Evolutionary conservation across 2,888 invertebrate genomes (phyloP).

Genomic region (Ennomos fuscantarius): DNA sequence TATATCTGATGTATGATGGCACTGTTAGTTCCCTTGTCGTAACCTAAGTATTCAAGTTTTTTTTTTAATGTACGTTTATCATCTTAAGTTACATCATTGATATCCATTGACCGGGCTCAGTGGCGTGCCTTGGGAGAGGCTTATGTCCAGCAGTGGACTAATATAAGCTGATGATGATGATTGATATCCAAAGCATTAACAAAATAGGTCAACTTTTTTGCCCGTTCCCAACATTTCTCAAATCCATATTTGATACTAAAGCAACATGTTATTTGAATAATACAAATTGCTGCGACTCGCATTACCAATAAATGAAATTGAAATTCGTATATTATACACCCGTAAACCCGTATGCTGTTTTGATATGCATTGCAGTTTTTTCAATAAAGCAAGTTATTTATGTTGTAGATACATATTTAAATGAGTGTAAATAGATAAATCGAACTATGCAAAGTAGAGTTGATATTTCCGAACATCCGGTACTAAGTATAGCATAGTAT

Average conservation of each 20-base stretch:
- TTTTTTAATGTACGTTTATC: too few species aligned
- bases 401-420: background rate
- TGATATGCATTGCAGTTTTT: constrained; percentile 12
- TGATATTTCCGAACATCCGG: background rate
- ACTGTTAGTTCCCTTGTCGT: too few species aligned
- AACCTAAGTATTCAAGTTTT: too few species aligned
- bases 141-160: too few species aligned
- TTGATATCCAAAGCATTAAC: too few species aligned
- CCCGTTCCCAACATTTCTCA: background rate
- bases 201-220: too few species aligned
- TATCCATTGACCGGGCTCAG: too few species aligned
- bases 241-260: background rate
- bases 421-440: constrained; percentile 16
- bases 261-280: constrained; percentile 8
- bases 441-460: constrained; percentile 1
- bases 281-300: constrained; percentile 16
- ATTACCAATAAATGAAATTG: constrained; percentile 21
- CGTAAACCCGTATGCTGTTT: background rate
- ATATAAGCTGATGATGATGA: too few species aligned
- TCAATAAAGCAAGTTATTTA: background rate
- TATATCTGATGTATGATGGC: too few species aligned
- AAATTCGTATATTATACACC: constrained; percentile 1
- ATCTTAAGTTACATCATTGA: too few species aligned
- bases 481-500: too few species aligned
- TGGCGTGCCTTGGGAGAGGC: too few species aligned